Conservation (phyloP, 23 tunicate genomes). For the Ciona savignyi region DNA sequence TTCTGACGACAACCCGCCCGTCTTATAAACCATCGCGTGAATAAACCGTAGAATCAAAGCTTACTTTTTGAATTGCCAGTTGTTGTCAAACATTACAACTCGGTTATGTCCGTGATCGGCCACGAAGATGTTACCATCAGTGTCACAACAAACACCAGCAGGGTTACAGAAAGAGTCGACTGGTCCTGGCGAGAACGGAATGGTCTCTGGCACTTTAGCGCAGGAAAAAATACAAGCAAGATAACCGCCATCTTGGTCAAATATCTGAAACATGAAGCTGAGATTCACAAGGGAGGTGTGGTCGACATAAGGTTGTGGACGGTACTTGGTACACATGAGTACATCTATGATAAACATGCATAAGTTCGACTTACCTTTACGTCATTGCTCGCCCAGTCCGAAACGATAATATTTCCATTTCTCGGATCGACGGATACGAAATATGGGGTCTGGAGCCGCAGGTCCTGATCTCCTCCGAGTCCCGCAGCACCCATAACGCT, state of each 20-base stretch:
- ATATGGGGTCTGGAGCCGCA: conserved; percentile 30
- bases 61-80: conserved; percentile 49
- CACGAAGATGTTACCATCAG: conserved; percentile 30
- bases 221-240: conserved; percentile 23
- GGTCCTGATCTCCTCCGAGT: background rate
- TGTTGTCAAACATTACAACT: conserved; percentile 46
- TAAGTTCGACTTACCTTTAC: conserved; percentile 46
- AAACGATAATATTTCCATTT: conserved; percentile 41
- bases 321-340: too few species aligned
- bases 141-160: conserved; percentile 47
- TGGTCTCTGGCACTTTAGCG: background rate
- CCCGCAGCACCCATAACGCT: conserved; percentile 3
- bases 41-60: background rate
- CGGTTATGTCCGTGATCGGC: conserved; percentile 48
- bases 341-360: too few species aligned
- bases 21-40: too few species aligned
- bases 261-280: conserved; percentile 8
- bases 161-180: conserved; percentile 23
- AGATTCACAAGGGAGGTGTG: too few species aligned
- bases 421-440: conserved; percentile 36
- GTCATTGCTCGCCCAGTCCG: conserved; percentile 53
- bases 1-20: too few species aligned
- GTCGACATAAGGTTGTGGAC: too few species aligned
- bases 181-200: conserved; percentile 17
- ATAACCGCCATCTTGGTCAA: conserved; percentile 29